A percentile compares a stretch with the other conserved stretches of the same genome.
Evolutionary conservation across 2,797 vertebrate species (phyloP).

Genomic region (Echiichthys vipera): DNA sequence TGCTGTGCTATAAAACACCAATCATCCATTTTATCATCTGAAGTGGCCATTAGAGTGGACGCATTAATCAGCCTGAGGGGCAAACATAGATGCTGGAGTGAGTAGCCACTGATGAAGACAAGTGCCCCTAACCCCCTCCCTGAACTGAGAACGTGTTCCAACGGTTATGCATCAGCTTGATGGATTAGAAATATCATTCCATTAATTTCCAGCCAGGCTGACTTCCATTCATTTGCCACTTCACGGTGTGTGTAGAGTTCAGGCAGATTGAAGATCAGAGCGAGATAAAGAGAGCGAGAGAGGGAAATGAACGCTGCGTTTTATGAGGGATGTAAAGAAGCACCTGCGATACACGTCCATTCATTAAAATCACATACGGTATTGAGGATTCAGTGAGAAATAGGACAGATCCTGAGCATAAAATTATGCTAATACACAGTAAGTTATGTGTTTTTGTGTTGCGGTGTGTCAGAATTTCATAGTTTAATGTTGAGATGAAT

Average conservation of each 20-base stretch:
- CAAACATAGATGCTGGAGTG: conserved; percentile 71
- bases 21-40: conserved; percentile 79
- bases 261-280: conserved; percentile 59
- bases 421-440: conserved; percentile 38
- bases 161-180: conserved; percentile 83
- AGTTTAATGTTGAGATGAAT: conserved; percentile 33
- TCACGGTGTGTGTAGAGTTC: conserved; percentile 59
- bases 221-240: conserved; percentile 79
- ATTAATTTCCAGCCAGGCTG: conserved; percentile 77
- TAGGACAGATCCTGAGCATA: conserved; percentile 32
- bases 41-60: conserved; percentile 75
- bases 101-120: conserved; percentile 80
- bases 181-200: conserved; percentile 80
- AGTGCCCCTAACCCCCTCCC: conserved; percentile 50
- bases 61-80: conserved; percentile 77
- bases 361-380: conserved; percentile 50
- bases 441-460: conserved; percentile 21
- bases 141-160: conserved; percentile 66
- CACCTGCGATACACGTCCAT: conserved; percentile 44
- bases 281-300: conserved; percentile 29
- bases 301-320: conserved; percentile 61
- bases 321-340: conserved; percentile 63
- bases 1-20: conserved; percentile 67
- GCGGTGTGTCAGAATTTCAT: conserved; percentile 6
- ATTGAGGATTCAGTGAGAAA: conserved; percentile 28